Conservation (phyloP, 2,797 vertebrate genomes). For the Neoniphon sammara region DNA sequence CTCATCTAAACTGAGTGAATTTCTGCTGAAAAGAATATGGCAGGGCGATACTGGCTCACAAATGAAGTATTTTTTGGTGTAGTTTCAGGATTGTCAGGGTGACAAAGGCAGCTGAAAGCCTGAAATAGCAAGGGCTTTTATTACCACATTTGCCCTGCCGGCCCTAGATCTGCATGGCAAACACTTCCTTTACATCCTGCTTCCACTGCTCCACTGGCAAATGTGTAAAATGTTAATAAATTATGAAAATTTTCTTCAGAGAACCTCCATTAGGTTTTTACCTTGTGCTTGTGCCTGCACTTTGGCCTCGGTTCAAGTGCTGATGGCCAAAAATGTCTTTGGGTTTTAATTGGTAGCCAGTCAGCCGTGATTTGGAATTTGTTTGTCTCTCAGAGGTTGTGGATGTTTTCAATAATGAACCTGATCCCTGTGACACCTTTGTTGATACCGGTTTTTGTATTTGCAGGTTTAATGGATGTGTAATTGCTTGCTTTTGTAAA, state of each 20-base stretch:
- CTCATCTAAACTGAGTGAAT: slow-evolving; percentile 48
- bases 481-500: slow-evolving; percentile 76
- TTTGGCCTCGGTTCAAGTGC: slow-evolving; percentile 16
- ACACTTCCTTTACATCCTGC: slow-evolving; percentile 8
- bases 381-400: slow-evolving; percentile 24
- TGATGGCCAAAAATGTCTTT: slow-evolving; percentile 4
- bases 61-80: slow-evolving; percentile 44
- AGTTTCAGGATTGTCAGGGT: slow-evolving; percentile 54
- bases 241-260: not conserved
- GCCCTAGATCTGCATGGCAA: slow-evolving; percentile 24
- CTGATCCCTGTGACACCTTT: slow-evolving; percentile 51
- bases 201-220: slow-evolving; percentile 1
- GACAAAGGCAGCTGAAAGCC: slow-evolving; percentile 50
- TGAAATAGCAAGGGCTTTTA: slow-evolving; percentile 40
- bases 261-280: not conserved
- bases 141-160: slow-evolving; percentile 8
- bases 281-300: not conserved
- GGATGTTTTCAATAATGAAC: slow-evolving; percentile 54
- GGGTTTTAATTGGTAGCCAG: slow-evolving; percentile 34
- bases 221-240: not conserved
- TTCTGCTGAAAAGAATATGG: slow-evolving; percentile 40
- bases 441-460: slow-evolving; percentile 66
- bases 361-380: slow-evolving; percentile 19
- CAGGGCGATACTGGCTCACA: slow-evolving; percentile 33
- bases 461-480: slow-evolving; percentile 69